phyloP scores from a whole-genome alignment of 2,113 vertebrate species.

The Suncus etruscus region DNA sequence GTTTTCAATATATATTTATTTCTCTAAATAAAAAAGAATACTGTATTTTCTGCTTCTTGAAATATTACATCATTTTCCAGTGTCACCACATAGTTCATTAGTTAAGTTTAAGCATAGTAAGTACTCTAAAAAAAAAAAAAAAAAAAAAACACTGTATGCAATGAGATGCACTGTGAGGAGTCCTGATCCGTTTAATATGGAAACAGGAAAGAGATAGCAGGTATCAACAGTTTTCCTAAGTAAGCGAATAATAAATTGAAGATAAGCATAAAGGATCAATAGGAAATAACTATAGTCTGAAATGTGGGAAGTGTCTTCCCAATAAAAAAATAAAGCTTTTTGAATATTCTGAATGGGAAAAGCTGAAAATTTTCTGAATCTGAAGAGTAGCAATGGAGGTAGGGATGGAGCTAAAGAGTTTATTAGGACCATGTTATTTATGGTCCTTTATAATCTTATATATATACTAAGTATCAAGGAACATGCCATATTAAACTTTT shows the following conservation, averaged over 20 bases:
- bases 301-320: not conserved
- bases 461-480: not conserved
- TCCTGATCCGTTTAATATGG: not conserved
- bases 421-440: not conserved
- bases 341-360: not conserved
- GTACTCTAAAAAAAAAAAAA: too few species aligned
- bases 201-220: not conserved
- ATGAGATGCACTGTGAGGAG: not conserved
- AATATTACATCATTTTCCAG: not conserved
- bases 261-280: not conserved
- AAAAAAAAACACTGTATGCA: not conserved
- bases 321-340: not conserved
- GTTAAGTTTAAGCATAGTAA: constrained; percentile 45
- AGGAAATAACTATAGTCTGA: not conserved
- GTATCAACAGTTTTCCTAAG: constrained; percentile 45
- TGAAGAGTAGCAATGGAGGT: not conserved
- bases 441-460: too few species aligned
- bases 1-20: constrained; percentile 25
- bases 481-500: not conserved
- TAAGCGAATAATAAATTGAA: constrained; percentile 30
- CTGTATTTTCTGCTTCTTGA: constrained; percentile 1
- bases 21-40: not conserved
- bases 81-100: not conserved
- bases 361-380: not conserved
- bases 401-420: not conserved